Base-by-base conservation (phyloP, 2,113 vertebrate genomes). In the Riparia riparia region DNA sequence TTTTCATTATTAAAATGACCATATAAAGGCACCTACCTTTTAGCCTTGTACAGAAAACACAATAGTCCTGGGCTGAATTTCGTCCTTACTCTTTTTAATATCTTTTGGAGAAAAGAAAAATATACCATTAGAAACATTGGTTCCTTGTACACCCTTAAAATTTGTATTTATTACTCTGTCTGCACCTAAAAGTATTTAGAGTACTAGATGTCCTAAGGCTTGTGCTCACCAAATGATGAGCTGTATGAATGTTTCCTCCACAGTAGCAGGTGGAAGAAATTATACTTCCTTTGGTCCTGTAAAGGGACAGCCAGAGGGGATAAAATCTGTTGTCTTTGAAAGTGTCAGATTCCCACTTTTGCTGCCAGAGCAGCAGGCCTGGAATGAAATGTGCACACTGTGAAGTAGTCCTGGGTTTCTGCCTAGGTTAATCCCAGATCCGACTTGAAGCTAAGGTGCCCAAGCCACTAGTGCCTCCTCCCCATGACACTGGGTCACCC, bases 401-500 rank as follows among this genome's bases (percentile, higher is more conserved):
- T 37, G 37, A 45, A 77, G 18, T 19, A 70, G 28, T 20, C 9
- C 18, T 31, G 12, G 14, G 5, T 60, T 66, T 78, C 60, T 47
- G 6, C 13, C 32, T 4, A 3, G 58, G 6, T 68, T 64, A 78
- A 39, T 34, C 78, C n/a, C 44, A 76, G 44, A 92, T 44, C 4
- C 8, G 25, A 1, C 22, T 21, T 49, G 44, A 60, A 76, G 17
- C 4, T 68, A 16, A 82, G 37, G 13, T 53, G 25, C 6, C 4
- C 14, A 14, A 32, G 13, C 10, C 1, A 0, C 45, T 24, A 34
- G 6, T 39, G 24, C 12, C 32, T 87, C 19, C 47, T 39, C 28
- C 53, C 39, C 0, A 0, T 0, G 0, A 2, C 15, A 16, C 18
- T n/a, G 26, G 25, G 19, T 77, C 42, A 34, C 15, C 9, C 26